Evolutionary conservation across 92 coral and sea anemone species (phyloP), one percentile per base, ranked within the genome.

Genomic region (Porites divaricata): DNA sequence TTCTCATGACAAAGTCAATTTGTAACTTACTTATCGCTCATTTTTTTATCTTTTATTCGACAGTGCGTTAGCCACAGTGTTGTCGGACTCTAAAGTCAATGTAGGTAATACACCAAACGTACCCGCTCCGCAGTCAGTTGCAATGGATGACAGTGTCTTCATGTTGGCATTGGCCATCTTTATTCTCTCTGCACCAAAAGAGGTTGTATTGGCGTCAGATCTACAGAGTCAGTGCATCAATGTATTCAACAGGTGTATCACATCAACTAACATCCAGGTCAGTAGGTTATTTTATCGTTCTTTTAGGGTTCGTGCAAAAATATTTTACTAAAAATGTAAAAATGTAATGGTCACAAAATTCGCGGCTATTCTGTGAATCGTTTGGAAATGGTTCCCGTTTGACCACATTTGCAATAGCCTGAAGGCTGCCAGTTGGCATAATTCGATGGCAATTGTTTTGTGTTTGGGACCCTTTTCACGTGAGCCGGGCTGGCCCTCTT

Each of bases 1-100:
- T 35, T 35, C 7, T 35, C 4, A 35, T 35, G 45, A 35, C 45
- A 35, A 35, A 35, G 45, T 4, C 45, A 35, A 35, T 35, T 35
- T 35, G 45, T 35, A 35, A 35, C 45, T 35, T 54, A 15, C 16
- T 54, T 54, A 54, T 54, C 4, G 16, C 59, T 54, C 3, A 54
- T 11, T 23, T 35, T n/a, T 28, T 17, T 53, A 24, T 1, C 19
- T 87, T 12, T 28, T 63, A 12, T 49, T 53, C 50, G 13, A 51
- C 72, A 95, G 99, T 81, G 93, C 98, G n/a, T 83, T 97, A 24
- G 98, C 99, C 16, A 97, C 98, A 6, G 89, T 97, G 23, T 82
- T 93, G 24, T 88, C 88, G 74, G 90, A 90, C 16, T 88, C 92
- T 14, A 76, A 85, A 72, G 90, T 92, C n/a, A 88, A 81, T 57